Conservation (phyloP, 2,797 vertebrate species). For the Hemibagrus guttatus region DNA sequence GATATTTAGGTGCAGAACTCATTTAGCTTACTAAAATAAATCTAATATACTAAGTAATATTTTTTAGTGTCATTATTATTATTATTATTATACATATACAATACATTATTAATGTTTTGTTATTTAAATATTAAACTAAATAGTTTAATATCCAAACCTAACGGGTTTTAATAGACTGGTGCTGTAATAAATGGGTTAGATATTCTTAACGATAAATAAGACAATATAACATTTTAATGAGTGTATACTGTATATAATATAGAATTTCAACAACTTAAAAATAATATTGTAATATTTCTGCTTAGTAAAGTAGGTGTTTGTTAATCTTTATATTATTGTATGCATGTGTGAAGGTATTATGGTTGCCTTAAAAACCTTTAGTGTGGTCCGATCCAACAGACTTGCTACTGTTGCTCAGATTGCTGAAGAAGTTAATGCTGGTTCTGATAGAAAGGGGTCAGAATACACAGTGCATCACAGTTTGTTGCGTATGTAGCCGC, state of each 20-base stretch:
- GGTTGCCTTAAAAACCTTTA: not conserved
- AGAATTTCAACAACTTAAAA: too few relatives aligned
- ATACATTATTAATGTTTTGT: too few relatives aligned
- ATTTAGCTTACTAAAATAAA: too few relatives aligned
- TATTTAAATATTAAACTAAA: not conserved
- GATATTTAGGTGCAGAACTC: too few relatives aligned
- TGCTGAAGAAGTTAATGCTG: too few relatives aligned
- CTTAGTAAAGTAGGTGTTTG: not conserved
- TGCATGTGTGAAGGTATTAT: not conserved
- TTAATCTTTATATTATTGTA: not conserved
- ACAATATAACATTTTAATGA: not conserved
- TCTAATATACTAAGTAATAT: not conserved
- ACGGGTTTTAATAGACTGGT: not conserved
- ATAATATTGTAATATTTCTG: not conserved
- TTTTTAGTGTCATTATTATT: too few relatives aligned
- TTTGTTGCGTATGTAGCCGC: too few relatives aligned
- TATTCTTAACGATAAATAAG: not conserved
- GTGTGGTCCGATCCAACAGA: too few relatives aligned
- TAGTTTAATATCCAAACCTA: not conserved
- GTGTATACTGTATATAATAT: not conserved
- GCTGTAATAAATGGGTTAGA: not conserved
- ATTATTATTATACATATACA: too few relatives aligned
- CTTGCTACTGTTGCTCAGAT: too few relatives aligned
- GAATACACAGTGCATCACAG: too few relatives aligned
- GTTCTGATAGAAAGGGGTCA: too few relatives aligned